These are phyloP conservation scores for Hyles lineata DNA, from an alignment of 2,888 invertebrate genomes.

Conservation along the genomic window DNA sequence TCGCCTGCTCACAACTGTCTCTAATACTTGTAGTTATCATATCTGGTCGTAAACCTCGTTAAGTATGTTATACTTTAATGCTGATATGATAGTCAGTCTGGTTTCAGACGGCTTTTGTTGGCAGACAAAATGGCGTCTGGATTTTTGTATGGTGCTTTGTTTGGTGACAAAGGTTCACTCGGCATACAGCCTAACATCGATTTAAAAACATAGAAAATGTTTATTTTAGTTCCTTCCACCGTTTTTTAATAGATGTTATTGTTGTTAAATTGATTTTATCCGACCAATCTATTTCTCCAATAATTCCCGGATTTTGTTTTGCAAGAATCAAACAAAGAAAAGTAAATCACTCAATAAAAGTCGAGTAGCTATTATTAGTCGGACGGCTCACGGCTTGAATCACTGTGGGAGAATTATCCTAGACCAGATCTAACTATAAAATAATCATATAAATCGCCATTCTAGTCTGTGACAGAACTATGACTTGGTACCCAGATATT, in stretches of 20 bases:
- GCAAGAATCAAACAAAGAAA: not conserved
- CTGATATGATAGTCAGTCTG: not conserved
- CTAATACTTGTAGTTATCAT: constrained; percentile 5
- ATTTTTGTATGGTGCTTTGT: not conserved
- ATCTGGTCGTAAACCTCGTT: constrained; percentile 9
- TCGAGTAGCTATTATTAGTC: not conserved
- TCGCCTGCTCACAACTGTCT: constrained; percentile 15
- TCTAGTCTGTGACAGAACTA: too few relatives aligned
- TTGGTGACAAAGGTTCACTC: not conserved
- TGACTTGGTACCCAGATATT: too few relatives aligned
- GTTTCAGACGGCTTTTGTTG: not conserved
- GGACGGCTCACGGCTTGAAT: not conserved
- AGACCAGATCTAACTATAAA: not conserved
- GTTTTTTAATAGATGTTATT: too few relatives aligned
- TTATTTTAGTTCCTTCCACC: too few relatives aligned
- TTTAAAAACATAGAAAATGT: not conserved
- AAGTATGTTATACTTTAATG: constrained; percentile 9
- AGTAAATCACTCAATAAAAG: not conserved
- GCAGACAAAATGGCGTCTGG: constrained; percentile 5
- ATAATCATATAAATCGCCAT: too few relatives aligned
- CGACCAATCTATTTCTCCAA: too few relatives aligned
- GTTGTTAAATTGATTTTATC: too few relatives aligned
- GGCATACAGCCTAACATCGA: not conserved
- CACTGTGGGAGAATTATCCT: constrained; percentile 12
- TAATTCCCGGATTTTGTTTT: not conserved